Evolutionary conservation across 2,888 invertebrate species (phyloP).

Genomic region (Catonia carolina): DNA sequence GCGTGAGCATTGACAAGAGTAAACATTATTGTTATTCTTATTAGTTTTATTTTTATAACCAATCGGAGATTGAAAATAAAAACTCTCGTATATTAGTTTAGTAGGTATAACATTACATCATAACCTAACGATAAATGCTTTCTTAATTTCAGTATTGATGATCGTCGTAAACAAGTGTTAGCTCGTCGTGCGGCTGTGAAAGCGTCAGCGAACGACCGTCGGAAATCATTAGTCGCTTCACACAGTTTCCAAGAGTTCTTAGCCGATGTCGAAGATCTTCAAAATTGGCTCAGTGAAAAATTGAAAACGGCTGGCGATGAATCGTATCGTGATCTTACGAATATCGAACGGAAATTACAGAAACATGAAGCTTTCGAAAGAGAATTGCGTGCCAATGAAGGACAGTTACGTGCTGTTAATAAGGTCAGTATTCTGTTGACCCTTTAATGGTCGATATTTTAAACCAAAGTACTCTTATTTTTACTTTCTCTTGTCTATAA

Average conservation of each 20-base stretch:
- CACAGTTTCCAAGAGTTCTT: conserved; percentile 88
- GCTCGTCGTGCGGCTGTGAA: conserved; percentile 67
- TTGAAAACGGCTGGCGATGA: conserved; percentile 86
- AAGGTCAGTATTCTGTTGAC: conserved; percentile 45
- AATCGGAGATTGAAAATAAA: too few species aligned
- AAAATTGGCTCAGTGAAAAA: conserved; percentile 88
- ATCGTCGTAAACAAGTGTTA: conserved; percentile 67
- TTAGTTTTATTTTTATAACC: too few species aligned
- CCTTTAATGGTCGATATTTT: too few species aligned
- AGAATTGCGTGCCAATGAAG: conserved; percentile 90
- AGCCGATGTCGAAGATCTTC: conserved; percentile 84
- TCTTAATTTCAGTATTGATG: conserved; percentile 52
- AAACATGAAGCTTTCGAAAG: conserved; percentile 96
- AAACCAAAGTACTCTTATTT: too few species aligned
- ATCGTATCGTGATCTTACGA: conserved; percentile 82
- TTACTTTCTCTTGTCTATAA: too few species aligned
- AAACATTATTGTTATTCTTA: too few species aligned
- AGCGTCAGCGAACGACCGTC: conserved; percentile 64
- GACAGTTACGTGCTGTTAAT: conserved; percentile 78
- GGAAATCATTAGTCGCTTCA: conserved; percentile 70
- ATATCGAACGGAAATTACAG: conserved; percentile 84
- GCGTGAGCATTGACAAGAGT: too few species aligned
- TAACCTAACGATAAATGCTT: too few species aligned
- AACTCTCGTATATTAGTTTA: too few species aligned
- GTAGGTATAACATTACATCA: too few species aligned